Evolutionary conservation across 2,797 vertebrate genomes (phyloP), one percentile per base, ranked within the genome.

Genomic region (Poeciliopsis presidionis): DNA sequence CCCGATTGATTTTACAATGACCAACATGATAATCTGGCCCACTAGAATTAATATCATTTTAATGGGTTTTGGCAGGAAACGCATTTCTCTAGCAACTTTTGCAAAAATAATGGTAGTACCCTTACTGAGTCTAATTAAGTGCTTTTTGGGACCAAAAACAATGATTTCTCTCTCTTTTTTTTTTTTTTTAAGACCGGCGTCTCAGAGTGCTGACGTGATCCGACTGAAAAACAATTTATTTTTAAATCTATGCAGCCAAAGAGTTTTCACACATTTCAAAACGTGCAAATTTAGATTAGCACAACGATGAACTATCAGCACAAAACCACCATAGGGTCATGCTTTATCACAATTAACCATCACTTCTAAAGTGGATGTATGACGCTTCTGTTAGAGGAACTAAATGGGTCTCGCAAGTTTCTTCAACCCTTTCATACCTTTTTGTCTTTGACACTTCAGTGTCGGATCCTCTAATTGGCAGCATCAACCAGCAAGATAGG

Each of bases 401-500:
- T 20, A 70, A 46, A 53, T 63, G 33, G 7, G 75, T 57, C 71
- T 79, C 7, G 59, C 46, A 33, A 79, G 43, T 72, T 79, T 83
- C 74, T 86, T 74, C 72, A 82, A 72, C 73, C 36, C 57, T 77
- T 80, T 86, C 30, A 80, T 77, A 78, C 80, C 80, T 76, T 71
- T 89, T 88, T 84, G 83, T 87, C 77, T 84, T 81, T 86, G 84
- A 85, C 82, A 72, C 65, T 85, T 83, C 78, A 73, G 65, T 86
- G 82, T 65, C 55, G 47, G 81, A 73, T 82, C 67, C 43, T 85
- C 83, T 73, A 36, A 78, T 79, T 90, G 63, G 75, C 80, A 79
- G 87, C 86, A 89, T 91, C 88, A 91, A 86, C 90, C 79, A 71
- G 75, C 73, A 85, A 82, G 83, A 90, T 81, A 81, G 82, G 80